Evolutionary conservation across 2,888 invertebrate genomes (phyloP).

Genomic region (Pheosia gnoma): DNA sequence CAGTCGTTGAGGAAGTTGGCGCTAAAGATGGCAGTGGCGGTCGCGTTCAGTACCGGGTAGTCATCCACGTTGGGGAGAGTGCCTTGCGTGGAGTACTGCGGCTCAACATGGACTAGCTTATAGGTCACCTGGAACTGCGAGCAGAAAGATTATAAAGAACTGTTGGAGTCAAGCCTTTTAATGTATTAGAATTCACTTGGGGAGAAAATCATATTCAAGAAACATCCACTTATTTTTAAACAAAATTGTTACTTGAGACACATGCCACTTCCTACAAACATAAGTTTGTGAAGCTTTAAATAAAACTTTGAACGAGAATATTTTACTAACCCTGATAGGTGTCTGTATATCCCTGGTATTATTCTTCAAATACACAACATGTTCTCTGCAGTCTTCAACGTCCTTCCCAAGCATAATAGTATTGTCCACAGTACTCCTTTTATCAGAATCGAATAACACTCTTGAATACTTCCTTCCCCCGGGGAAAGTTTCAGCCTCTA

Average conservation of each 20-base stretch:
- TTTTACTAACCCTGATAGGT: conserved; percentile 87
- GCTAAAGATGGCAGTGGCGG: conserved; percentile 91
- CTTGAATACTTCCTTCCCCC: conserved; percentile 91
- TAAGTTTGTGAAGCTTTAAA: too few relatives aligned
- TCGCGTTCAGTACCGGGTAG: conserved; percentile 95
- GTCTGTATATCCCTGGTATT: conserved; percentile 94
- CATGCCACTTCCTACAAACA: too few relatives aligned
- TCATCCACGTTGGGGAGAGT: conserved; percentile 88
- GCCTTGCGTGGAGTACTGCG: conserved; percentile 78
- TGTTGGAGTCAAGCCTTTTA: not conserved
- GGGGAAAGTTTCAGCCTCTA: conserved; percentile 92
- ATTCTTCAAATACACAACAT: conserved; percentile 94
- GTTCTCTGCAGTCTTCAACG: conserved; percentile 87
- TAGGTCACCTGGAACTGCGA: conserved; percentile 92
- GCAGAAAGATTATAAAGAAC: not conserved
- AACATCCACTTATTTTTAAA: too few relatives aligned
- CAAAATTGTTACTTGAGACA: too few relatives aligned
- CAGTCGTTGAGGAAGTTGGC: conserved; percentile 97
- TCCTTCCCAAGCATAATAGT: conserved; percentile 86
- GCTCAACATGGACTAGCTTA: conserved; percentile 88
- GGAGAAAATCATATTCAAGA: too few relatives aligned
- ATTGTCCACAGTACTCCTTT: conserved; percentile 85
- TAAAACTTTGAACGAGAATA: not conserved
- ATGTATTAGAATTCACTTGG: too few relatives aligned
- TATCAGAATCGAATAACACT: conserved; percentile 88